Percentiles rank a stretch among this genome's conserved stretches.
Conservation (phyloP, 2,113 vertebrate genomes). For the Meleagris gallopavo region DNA sequence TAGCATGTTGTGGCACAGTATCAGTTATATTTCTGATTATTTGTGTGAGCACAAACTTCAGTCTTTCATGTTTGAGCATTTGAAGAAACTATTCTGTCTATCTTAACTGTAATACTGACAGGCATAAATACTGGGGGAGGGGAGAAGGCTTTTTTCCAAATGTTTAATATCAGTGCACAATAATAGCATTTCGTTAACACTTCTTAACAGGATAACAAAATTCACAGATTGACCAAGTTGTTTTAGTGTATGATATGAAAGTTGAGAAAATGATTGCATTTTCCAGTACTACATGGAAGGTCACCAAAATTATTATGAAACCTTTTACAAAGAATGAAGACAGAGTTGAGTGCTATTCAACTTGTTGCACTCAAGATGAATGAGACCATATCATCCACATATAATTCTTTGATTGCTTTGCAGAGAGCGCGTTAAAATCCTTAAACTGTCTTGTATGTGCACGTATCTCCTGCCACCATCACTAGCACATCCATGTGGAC, state of each 20-base stretch:
- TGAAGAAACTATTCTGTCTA: neutral
- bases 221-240: neutral
- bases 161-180: neutral
- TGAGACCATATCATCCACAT: neutral
- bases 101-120: neutral
- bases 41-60: neutral
- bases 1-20: accelerated
- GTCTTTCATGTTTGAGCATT: neutral
- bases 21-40: neutral
- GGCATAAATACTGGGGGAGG: neutral
- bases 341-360: neutral
- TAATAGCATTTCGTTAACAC: neutral
- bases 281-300: neutral
- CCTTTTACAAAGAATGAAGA: neutral
- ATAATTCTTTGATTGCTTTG: neutral
- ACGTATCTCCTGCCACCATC: neutral
- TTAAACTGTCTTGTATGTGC: neutral
- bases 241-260: neutral
- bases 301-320: neutral
- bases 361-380: neutral
- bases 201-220: neutral
- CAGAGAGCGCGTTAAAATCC: neutral
- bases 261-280: neutral
- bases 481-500: neutral
- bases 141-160: neutral